Evolutionary conservation across 2,113 vertebrate genomes (phyloP).

Genomic region (Arizona elegans): DNA sequence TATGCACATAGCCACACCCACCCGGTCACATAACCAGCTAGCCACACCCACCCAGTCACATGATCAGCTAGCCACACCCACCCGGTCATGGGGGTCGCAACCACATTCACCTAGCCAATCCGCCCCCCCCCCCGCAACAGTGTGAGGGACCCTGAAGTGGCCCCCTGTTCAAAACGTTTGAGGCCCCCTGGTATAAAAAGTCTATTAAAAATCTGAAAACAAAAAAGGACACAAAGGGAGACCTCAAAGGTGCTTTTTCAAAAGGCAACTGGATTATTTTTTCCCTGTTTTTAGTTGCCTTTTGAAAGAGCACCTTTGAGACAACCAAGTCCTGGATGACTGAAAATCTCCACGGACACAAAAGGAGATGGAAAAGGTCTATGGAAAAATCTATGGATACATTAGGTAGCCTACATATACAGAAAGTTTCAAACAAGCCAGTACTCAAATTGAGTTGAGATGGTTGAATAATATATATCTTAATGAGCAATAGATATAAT

Average conservation of each 20-base stretch:
- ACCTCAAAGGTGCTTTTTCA: background rate
- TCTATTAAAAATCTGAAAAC: background rate
- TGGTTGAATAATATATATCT: background rate
- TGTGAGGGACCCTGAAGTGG: too few relatives aligned
- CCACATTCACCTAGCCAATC: too few relatives aligned
- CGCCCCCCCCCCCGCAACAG: too few relatives aligned
- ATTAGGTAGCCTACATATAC: background rate
- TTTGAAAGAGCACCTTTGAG: background rate
- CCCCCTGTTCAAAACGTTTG: too few relatives aligned
- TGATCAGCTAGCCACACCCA: too few relatives aligned
- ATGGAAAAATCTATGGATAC: background rate
- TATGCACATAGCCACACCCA: too few relatives aligned
- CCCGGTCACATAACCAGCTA: too few relatives aligned
- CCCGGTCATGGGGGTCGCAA: too few relatives aligned
- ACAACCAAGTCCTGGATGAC: background rate
- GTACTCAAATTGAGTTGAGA: background rate
- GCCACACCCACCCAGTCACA: too few relatives aligned
- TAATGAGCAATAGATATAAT: background rate
- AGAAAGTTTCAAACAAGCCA: background rate
- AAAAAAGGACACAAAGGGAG: background rate
- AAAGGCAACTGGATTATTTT: background rate
- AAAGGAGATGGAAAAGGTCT: background rate
- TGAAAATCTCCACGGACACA: background rate
- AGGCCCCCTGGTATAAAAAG: background rate
- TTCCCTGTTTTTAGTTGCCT: background rate